Evolutionary conservation across 2,888 invertebrate genomes (phyloP).

Genomic region (Pristionchus maxplancki): DNA sequence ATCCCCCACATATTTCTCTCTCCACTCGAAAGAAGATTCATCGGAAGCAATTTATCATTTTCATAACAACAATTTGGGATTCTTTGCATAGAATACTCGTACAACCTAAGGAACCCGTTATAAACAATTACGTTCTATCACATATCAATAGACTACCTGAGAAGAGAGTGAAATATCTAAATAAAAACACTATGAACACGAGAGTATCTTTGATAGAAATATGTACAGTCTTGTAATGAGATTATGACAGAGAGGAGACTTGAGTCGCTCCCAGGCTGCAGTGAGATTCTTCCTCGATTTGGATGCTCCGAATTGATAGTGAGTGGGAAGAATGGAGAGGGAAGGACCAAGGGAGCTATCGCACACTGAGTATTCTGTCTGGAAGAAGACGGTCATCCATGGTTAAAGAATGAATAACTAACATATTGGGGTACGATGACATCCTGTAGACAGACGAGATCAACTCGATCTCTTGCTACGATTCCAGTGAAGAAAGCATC

Average conservation of each 20-base stretch:
- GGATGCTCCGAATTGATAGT: constrained; percentile 13
- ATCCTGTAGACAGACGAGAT: constrained; percentile 20
- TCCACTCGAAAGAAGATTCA: background rate
- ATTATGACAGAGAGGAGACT: background rate
- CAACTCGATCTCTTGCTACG: background rate
- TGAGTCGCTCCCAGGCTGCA: background rate
- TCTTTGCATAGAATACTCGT: background rate
- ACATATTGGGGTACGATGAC: constrained; percentile 25
- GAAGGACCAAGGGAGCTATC: background rate
- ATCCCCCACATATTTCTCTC: background rate
- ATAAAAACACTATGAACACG: background rate
- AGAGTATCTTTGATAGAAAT: background rate
- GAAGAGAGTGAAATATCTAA: background rate
- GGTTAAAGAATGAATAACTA: background rate
- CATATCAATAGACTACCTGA: too few species aligned
- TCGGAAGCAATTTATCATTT: background rate
- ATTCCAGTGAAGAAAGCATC: constrained; percentile 41
- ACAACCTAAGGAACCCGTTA: background rate
- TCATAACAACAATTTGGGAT: constrained; percentile 6
- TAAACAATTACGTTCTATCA: background rate
- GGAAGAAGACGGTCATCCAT: background rate
- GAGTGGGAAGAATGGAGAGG: constrained; percentile 23
- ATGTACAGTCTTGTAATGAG: background rate
- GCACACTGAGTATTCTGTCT: constrained; percentile 24
- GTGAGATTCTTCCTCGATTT: background rate